These are phyloP conservation scores for Chiloscyllium punctatum DNA, from an alignment of 2,797 vertebrate species.

Conservation along the genomic window DNA sequence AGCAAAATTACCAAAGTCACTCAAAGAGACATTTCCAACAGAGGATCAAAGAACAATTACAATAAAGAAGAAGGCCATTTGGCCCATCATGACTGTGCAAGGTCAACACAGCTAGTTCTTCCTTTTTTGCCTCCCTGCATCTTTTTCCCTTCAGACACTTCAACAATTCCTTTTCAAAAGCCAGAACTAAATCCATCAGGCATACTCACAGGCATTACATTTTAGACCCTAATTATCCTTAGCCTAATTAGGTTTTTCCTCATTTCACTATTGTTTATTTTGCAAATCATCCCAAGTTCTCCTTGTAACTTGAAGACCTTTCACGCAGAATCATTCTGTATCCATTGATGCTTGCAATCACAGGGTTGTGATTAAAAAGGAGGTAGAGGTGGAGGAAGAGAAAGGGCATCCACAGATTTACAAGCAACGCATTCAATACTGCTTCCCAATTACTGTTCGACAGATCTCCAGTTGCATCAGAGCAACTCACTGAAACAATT, in stretches of 20 bases:
- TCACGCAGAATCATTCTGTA: background rate
- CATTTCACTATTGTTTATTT: too few species aligned
- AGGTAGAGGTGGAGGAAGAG: background rate
- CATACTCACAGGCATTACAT: background rate
- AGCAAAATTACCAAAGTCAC: background rate
- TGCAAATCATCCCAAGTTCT: background rate
- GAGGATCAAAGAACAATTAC: background rate
- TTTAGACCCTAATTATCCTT: background rate
- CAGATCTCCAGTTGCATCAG: too few species aligned
- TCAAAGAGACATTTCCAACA: background rate
- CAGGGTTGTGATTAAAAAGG: background rate
- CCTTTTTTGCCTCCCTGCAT: background rate
- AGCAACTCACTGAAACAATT: too few species aligned
- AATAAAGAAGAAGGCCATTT: background rate
- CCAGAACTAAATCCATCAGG: background rate
- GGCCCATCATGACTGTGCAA: background rate
- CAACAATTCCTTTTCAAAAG: background rate
- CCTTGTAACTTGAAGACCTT: background rate
- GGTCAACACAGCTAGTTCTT: background rate
- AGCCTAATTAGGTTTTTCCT: too few species aligned
- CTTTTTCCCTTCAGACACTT: background rate
- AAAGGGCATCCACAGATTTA: background rate
- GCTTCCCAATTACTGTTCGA: background rate
- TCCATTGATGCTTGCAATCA: background rate
- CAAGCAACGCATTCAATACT: background rate